A percentile compares a stretch with the other conserved stretches of the same genome.
Conservation (phyloP, 2,113 vertebrate species). For the human region GRCh38 chr9:91596501-91597000, state of each 20-base stretch:
- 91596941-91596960: not conserved
- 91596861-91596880: not conserved
- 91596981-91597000: not conserved
- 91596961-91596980: not conserved
- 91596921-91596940: not conserved
- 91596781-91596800: not conserved
- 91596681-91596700: not conserved
- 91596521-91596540: not conserved
- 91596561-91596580: too few species aligned
- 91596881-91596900: not conserved
- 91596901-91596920: not conserved
- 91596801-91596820: not conserved
- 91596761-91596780: not conserved
- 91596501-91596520: not conserved
- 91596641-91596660: not conserved
- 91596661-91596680: not conserved
- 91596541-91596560: not conserved
- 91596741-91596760: not conserved
- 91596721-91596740: not conserved
- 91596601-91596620: not conserved
- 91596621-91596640: too few species aligned
- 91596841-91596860: not conserved
- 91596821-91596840: not conserved
- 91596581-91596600: not conserved
- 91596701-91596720: not conserved